These are phyloP conservation scores for Euwallacea fornicatus DNA, from an alignment of 1,140 invertebrate species.

Conservation along the genomic window DNA sequence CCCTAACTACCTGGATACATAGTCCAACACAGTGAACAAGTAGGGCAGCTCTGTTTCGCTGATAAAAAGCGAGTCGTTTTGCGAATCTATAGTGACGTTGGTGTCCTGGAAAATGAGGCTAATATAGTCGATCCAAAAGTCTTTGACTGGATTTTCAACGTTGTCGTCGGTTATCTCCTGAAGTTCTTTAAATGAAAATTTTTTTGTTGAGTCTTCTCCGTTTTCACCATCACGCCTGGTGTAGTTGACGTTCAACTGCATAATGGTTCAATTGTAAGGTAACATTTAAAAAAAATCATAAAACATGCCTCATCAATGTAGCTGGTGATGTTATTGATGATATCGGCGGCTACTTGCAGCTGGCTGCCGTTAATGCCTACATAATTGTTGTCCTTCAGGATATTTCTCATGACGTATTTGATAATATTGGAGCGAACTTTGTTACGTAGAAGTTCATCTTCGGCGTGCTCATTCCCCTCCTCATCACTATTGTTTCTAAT, in stretches of 20 bases:
- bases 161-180: constrained; percentile 38
- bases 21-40: constrained; percentile 60
- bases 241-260: constrained; percentile 40
- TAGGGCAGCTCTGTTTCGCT: constrained; percentile 63
- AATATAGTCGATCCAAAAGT: constrained; percentile 67
- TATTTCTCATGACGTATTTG: constrained; percentile 26
- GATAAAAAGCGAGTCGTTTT: constrained; percentile 62
- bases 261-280: neutral
- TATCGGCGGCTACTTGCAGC: constrained; percentile 39
- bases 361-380: constrained; percentile 32
- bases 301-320: constrained; percentile 35
- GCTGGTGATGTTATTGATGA: constrained; percentile 42
- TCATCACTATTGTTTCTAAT: neutral
- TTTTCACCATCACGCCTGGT: constrained; percentile 29
- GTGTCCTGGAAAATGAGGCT: constrained; percentile 61
- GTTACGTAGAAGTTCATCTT: constrained; percentile 16
- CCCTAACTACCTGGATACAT: constrained; percentile 50
- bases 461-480: neutral
- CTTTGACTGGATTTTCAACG: constrained; percentile 34
- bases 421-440: constrained; percentile 33
- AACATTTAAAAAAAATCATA: neutral
- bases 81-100: constrained; percentile 52
- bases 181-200: constrained; percentile 30
- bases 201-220: constrained; percentile 35
- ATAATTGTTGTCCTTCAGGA: constrained; percentile 35